These are phyloP conservation scores for Trypoxylus dichotomus DNA, from an alignment of 1,140 invertebrate species.

Conservation along the genomic window DNA sequence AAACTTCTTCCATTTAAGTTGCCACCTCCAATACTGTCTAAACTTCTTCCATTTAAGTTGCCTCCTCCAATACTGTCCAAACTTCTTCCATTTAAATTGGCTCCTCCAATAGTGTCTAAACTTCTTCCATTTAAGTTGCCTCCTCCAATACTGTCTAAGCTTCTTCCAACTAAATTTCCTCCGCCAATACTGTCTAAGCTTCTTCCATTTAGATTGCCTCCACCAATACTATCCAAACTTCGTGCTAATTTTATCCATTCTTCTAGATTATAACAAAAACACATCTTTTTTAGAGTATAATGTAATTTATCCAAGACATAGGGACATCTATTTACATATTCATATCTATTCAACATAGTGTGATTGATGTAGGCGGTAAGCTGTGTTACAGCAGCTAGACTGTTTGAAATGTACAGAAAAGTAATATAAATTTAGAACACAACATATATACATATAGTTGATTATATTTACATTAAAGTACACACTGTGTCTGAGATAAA, in stretches of 20 bases:
- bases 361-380: too few relatives aligned
- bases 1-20: conserved; percentile 16
- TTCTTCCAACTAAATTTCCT: background rate
- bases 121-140: background rate
- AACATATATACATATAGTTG: too few relatives aligned
- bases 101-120: conserved; percentile 22
- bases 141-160: background rate
- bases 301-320: too few relatives aligned
- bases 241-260: background rate
- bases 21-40: conserved; percentile 10
- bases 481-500: too few relatives aligned
- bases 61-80: conserved; percentile 13
- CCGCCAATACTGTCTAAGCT: conserved; percentile 10
- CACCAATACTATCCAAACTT: conserved; percentile 25
- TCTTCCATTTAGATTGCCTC: background rate
- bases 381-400: too few relatives aligned
- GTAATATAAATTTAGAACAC: too few relatives aligned
- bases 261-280: background rate
- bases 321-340: too few relatives aligned
- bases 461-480: too few relatives aligned
- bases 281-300: background rate
- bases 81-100: background rate
- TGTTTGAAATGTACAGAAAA: too few relatives aligned
- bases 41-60: background rate
- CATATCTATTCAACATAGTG: too few relatives aligned